Evolutionary conservation across 2,113 vertebrate genomes (phyloP), one percentile per base, ranked within the genome.

Genomic region (Azemiops feae): DNA sequence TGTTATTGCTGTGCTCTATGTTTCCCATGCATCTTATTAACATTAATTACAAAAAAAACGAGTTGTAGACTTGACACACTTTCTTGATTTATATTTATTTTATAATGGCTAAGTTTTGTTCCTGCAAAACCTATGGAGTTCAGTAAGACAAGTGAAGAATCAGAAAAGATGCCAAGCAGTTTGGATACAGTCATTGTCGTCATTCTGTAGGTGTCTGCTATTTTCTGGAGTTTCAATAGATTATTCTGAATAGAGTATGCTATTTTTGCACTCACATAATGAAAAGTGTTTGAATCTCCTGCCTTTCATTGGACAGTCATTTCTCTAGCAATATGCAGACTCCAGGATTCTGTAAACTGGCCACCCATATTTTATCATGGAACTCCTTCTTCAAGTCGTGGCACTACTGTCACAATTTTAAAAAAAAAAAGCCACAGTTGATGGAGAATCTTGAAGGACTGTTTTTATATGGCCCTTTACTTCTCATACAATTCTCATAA

Each of bases 21-120:
- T 93, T 93, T 93, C 92, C 88, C 92, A 93, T 93, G 89, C 57
- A 93, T 25, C 1, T 86, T 52, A 64, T 93, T 93, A 93, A 10
- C 89, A 90, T 90, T 90, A 54, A 89, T 87, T 93, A 93, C 53
- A 57, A 93, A 90, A 90, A 90, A 90, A 86, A 7, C 39, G 81
- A 10, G 39, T 4, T 60, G 55, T 7, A 5, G 30, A 43, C 18
- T 9, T 90, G 74, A 52, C 30, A 55, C 43, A 22, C n/a, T 90
- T 90, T 60, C 74, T 64, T 50, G 8, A 16, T 90, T 81, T 81
- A 60, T 55, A 55, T 60, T 47, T 57, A 52, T 86, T 90, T 86
- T 52, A 90, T 60, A 64, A 55, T 55, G 52, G 53, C 45, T 52
- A n/a, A 16, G 18, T 12, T 60, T 93, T 90, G 14, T 64, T 87